Evolutionary conservation across 92 coral and sea anemone species (phyloP).

Genomic region (Zoanthus solanderi): DNA sequence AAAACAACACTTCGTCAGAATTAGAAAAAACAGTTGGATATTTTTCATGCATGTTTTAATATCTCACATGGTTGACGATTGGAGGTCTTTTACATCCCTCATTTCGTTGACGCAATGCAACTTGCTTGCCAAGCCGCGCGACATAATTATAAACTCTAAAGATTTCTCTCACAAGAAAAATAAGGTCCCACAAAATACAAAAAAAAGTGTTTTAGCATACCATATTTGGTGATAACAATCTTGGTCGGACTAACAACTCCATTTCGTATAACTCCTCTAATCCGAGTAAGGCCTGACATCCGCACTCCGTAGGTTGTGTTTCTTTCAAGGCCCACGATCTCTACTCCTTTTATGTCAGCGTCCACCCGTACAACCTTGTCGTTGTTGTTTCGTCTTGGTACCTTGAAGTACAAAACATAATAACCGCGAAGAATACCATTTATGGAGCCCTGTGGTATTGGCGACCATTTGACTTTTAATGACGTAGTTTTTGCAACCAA

Average conservation of each 20-base stretch:
- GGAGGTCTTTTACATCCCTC: neutral
- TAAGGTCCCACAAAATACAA: too few relatives aligned
- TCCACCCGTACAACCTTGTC: slow-evolving; percentile 72
- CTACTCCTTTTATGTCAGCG: slow-evolving; percentile 61
- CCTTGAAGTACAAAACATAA: slow-evolving; percentile 67
- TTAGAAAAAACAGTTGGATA: too few relatives aligned
- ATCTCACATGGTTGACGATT: too few relatives aligned
- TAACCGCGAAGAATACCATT: slow-evolving; percentile 85
- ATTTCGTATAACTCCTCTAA: slow-evolving; percentile 72
- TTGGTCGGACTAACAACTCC: slow-evolving; percentile 65
- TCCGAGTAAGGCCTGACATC: slow-evolving; percentile 75
- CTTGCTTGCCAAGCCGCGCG: too few relatives aligned
- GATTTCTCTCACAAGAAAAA: neutral
- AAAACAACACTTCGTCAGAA: too few relatives aligned
- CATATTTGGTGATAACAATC: slow-evolving; percentile 75
- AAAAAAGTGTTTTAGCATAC: slow-evolving; percentile 16
- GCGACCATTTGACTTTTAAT: slow-evolving; percentile 69
- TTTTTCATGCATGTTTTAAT: too few relatives aligned
- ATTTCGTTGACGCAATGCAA: too few relatives aligned
- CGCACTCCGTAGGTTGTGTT: slow-evolving; percentile 79
- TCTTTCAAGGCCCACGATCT: slow-evolving; percentile 67
- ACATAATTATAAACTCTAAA: too few relatives aligned
- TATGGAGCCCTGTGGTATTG: slow-evolving; percentile 72
- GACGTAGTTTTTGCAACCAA: slow-evolving; percentile 74
- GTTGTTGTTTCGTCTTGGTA: slow-evolving; percentile 43